phyloP scores from a whole-genome alignment of 1,140 invertebrate species.

The Drosophila serrata region DNA sequence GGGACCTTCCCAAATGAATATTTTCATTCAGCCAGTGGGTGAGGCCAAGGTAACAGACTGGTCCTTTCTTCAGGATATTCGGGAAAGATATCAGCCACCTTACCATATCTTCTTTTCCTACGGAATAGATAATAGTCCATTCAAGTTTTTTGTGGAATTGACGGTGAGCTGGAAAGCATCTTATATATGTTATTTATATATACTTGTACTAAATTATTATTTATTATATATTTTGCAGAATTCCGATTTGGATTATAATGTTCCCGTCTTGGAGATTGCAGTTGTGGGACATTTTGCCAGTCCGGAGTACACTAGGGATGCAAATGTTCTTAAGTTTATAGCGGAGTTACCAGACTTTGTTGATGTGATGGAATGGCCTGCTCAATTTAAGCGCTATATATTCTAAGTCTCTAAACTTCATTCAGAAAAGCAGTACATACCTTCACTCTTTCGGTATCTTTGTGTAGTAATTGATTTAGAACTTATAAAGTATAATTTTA shows the following conservation, averaged over 20 bases:
- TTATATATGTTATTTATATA: background rate
- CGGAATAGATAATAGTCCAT: slow-evolving; percentile 87
- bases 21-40: slow-evolving; percentile 89
- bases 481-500: slow-evolving; percentile 25
- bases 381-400: slow-evolving; percentile 34
- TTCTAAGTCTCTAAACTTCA: slow-evolving; percentile 14
- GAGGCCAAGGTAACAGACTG: slow-evolving; percentile 87
- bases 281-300: slow-evolving; percentile 47
- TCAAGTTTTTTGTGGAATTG: slow-evolving; percentile 88
- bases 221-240: slow-evolving; percentile 62
- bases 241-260: slow-evolving; percentile 74
- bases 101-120: slow-evolving; percentile 90
- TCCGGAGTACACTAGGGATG: slow-evolving; percentile 25
- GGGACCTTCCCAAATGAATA: slow-evolving; percentile 90
- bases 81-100: slow-evolving; percentile 86
- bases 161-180: slow-evolving; percentile 81
- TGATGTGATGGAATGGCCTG: slow-evolving; percentile 46
- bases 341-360: slow-evolving; percentile 24
- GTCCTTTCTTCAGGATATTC: slow-evolving; percentile 87
- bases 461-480: no score
- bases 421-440: background rate
- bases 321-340: slow-evolving; percentile 20
- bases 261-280: slow-evolving; percentile 49
- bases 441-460: background rate
- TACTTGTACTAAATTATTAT: background rate